Conservation (phyloP, 2,888 invertebrate species). For the Branchellion lobata region DNA sequence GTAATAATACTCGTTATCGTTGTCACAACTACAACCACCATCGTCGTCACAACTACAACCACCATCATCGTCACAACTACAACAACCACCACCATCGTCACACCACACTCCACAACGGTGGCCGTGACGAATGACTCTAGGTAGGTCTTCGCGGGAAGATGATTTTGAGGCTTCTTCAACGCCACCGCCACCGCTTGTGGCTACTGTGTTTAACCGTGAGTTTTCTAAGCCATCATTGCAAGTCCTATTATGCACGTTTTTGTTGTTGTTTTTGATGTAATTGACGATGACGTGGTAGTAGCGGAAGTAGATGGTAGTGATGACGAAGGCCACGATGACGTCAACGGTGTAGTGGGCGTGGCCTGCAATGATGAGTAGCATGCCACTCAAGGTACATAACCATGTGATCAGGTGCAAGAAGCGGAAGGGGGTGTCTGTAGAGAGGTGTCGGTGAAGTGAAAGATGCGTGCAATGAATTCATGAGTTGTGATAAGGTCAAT, state of each 20-base stretch:
- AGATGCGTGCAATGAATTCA: background rate
- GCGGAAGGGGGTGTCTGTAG: constrained; percentile 89
- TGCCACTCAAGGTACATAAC: constrained; percentile 98
- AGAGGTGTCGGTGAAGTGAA: background rate
- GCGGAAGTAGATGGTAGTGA: constrained; percentile 88
- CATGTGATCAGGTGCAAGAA: constrained; percentile 92
- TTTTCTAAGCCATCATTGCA: too few relatives aligned
- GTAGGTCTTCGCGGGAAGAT: too few relatives aligned
- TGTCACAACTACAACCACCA: too few relatives aligned
- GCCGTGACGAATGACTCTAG: too few relatives aligned
- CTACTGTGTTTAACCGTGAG: too few relatives aligned
- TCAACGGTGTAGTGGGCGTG: constrained; percentile 99
- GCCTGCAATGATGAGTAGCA: constrained; percentile 97
- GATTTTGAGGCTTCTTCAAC: too few relatives aligned
- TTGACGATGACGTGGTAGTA: constrained; percentile 98
- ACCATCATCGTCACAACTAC: too few relatives aligned
- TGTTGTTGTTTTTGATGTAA: constrained; percentile 69
- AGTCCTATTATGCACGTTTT: background rate
- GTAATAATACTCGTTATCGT: too few relatives aligned
- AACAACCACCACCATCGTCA: too few relatives aligned
- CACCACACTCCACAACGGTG: too few relatives aligned
- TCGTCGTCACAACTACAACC: too few relatives aligned
- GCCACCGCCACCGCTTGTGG: too few relatives aligned
- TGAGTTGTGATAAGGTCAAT: background rate
- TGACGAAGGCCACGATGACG: constrained; percentile 98